Base-by-base conservation (phyloP, 1,140 invertebrate genomes). In the Sarcophaga bullata region DNA sequence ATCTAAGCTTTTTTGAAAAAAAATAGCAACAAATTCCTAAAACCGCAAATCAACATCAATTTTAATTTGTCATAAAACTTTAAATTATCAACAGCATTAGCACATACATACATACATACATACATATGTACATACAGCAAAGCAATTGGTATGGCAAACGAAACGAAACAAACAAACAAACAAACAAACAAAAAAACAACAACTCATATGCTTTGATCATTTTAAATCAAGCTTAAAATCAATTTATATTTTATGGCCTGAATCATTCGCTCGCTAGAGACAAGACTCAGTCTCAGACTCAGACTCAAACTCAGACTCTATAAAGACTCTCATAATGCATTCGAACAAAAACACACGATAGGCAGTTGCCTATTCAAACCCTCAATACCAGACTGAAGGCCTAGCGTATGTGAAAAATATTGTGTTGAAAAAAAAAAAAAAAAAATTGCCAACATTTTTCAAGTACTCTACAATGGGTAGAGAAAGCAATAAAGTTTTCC, bases 161-260 rank as follows among this genome's bases (percentile, higher is more conserved):
- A n/a, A n/a, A n/a, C n/a, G n/a, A n/a, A n/a, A n/a, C n/a, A n/a
- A n/a, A n/a, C n/a, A n/a, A n/a, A 37, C 5, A 15, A 58, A 58
- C 15, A 7, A 6, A n/a, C 9, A 68, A 7, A 68, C 8, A 25
- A 68, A 68, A 0, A 68, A 68, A 68, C 0, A 19, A 68, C 58
- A 17, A 37, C 25, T 37, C 25, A 37, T 13, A 68, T 19, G 19
- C 62, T 68, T 68, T 68, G 17, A 68, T 68, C 62, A 68, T 5
- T 68, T 68, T 19, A 17, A 68, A 68, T 68, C 62, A 68, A 68
- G 62, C 62, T 68, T 68, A 68, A 68, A 68, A 68, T 68, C 62
- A 68, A 68, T 68, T 68, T 68, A 68, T 68, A n/a, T 68, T 68
- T 68, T 68, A 68, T 68, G 62, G 62, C 62, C 62, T 68, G 62